Base-by-base conservation (phyloP, 2,797 vertebrate species). In the Sebastes umbrosus region DNA sequence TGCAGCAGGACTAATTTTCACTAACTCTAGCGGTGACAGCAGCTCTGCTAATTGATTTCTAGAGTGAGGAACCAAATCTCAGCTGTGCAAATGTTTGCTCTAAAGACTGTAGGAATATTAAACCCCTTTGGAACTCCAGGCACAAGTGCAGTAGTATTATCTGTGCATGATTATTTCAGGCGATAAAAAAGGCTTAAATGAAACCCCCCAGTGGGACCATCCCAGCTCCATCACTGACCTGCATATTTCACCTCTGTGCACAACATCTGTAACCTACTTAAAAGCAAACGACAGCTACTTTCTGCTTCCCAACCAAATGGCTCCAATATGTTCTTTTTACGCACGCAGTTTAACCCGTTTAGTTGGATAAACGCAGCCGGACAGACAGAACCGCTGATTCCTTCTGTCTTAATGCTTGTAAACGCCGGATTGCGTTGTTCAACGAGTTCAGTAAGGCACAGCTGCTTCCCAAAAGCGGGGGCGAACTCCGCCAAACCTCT, bases 191-290 rank as follows among this genome's bases (percentile, higher is more conserved):
- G 12, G 5, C n/a, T 79, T 54, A 39, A 67, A 39, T 67, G 2
- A 25, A 62, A 16, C 24, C 25, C 25, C 22, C 1, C 11, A 24
- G 31, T 13, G 10, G 29, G 10, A 4, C 6, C 8, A 24, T 59
- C 27, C 68, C 62, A 69, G 59, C 67, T 75, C 70, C 27, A 72
- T 20, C 67, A 12, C 12, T 75, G 78, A 80, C 76, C 76, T 50
- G 58, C 69, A 60, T 29, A 57, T 24, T 82, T 80, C 79, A 87
- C 86, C 84, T 82, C 81, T 73, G 81, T 52, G 9, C 74, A 25
- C 63, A 72, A 84, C 90, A 90, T 90, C 85, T 91, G 87, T n/a
- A 88, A 68, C 73, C 75, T 6, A 43, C 82, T 87, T 32, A 10
- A 36, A 75, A 20, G 13, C 34, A 24, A 52, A 20, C 25, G 25